These are phyloP conservation scores for Colletes latitarsis DNA, from an alignment of 1,140 invertebrate genomes.

Conservation along the genomic window DNA sequence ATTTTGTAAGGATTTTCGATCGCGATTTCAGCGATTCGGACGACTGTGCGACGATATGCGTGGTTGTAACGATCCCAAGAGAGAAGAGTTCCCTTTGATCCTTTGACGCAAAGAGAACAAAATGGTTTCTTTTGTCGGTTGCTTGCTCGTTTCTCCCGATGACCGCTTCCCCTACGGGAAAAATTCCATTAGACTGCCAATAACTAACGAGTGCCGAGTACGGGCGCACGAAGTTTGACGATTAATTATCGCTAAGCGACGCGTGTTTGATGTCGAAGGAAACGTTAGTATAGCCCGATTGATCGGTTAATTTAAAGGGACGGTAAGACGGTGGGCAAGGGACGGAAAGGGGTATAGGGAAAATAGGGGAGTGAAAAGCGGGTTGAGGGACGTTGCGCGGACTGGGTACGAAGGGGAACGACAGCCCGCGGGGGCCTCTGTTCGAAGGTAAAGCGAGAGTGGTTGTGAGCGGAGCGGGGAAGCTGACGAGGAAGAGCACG, in stretches of 20 bases:
- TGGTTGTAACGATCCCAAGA: slow-evolving; percentile 19
- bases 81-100: slow-evolving; percentile 50
- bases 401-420: slow-evolving; percentile 28
- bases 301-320: slow-evolving; percentile 80
- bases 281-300: slow-evolving; percentile 72
- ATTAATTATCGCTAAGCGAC: slow-evolving; percentile 78
- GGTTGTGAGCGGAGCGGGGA: slow-evolving; percentile 1
- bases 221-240: slow-evolving; percentile 62
- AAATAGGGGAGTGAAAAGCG: slow-evolving; percentile 37
- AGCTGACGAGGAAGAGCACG: slow-evolving; percentile 58
- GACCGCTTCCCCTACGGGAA: slow-evolving; percentile 52
- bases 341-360: slow-evolving; percentile 44
- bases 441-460: slow-evolving; percentile 38
- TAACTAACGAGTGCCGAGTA: slow-evolving; percentile 48
- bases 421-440: slow-evolving; percentile 56
- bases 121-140: slow-evolving; percentile 37
- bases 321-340: slow-evolving; percentile 63
- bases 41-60: slow-evolving; percentile 12
- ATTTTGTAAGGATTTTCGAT: slow-evolving; percentile 7
- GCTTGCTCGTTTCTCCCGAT: slow-evolving; percentile 33
- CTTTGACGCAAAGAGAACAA: slow-evolving; percentile 49
- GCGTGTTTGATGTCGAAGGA: slow-evolving; percentile 76
- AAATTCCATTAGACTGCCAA: slow-evolving; percentile 66
- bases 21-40: neutral
- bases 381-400: slow-evolving; percentile 23